Evolutionary conservation across 2,113 vertebrate genomes (phyloP).

Genomic region (Mormyrus iriodes): DNA sequence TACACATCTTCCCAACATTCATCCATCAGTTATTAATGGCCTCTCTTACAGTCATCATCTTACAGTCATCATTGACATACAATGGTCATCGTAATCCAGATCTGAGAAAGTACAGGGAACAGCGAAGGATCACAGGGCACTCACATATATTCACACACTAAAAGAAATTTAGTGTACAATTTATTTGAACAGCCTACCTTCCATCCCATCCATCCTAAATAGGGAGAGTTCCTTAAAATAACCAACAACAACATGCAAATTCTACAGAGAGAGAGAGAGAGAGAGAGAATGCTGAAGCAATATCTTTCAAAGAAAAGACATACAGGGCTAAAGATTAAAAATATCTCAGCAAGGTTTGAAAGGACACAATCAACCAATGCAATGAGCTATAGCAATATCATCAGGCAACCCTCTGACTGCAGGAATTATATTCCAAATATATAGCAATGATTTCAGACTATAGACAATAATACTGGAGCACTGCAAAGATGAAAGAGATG

Average conservation of each 20-base stretch:
- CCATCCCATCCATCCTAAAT: no score
- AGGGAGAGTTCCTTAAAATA: neutral
- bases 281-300: no score
- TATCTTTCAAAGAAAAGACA: neutral
- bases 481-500: neutral
- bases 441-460: neutral
- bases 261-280: no score
- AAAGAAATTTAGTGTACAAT: neutral
- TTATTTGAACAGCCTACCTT: no score
- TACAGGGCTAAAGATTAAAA: neutral
- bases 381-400: neutral
- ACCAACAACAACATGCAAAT: no score
- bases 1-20: neutral
- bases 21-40: neutral
- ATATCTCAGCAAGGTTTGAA: neutral
- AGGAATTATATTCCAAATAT: neutral
- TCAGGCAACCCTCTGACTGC: neutral
- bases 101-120: neutral
- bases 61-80: no score
- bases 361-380: neutral
- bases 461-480: neutral
- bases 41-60: neutral
- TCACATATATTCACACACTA: neutral
- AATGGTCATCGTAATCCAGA: neutral
- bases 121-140: neutral